phyloP scores from a whole-genome alignment of 2,113 vertebrate species.

The Microtus ochrogaster region DNA sequence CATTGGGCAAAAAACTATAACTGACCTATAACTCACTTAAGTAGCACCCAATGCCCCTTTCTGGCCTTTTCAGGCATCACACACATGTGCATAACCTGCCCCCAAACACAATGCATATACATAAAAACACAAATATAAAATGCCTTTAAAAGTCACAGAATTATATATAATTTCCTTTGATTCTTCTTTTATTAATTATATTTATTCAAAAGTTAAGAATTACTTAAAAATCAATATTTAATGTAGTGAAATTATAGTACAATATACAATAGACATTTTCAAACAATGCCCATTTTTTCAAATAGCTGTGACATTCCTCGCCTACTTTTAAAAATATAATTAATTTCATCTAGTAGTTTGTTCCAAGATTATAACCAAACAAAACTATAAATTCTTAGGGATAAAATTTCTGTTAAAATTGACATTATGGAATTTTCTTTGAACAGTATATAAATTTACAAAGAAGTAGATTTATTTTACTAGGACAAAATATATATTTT shows the following conservation, averaged over 20 bases:
- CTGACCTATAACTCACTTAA: background rate
- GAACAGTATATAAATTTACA: background rate
- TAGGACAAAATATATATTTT: background rate
- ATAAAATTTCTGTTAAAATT: background rate
- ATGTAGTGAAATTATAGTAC: background rate
- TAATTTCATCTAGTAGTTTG: background rate
- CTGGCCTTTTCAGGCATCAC: background rate
- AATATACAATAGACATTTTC: background rate
- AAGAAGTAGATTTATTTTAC: background rate
- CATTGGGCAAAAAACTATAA: background rate
- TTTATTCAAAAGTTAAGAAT: background rate
- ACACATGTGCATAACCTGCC: background rate
- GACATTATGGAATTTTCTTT: background rate
- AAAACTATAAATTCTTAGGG: background rate
- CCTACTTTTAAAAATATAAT: background rate
- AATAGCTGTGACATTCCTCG: background rate
- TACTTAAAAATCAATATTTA: background rate
- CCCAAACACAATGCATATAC: too few relatives aligned
- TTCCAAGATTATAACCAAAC: background rate
- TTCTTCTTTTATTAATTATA: background rate
- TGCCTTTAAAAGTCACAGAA: background rate
- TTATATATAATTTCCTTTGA: background rate
- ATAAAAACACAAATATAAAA: background rate
- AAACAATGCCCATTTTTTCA: background rate
- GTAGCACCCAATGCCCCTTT: accelerated